Evolutionary conservation across 2,888 invertebrate species (phyloP).

Genomic region (Pollenia labialis): DNA sequence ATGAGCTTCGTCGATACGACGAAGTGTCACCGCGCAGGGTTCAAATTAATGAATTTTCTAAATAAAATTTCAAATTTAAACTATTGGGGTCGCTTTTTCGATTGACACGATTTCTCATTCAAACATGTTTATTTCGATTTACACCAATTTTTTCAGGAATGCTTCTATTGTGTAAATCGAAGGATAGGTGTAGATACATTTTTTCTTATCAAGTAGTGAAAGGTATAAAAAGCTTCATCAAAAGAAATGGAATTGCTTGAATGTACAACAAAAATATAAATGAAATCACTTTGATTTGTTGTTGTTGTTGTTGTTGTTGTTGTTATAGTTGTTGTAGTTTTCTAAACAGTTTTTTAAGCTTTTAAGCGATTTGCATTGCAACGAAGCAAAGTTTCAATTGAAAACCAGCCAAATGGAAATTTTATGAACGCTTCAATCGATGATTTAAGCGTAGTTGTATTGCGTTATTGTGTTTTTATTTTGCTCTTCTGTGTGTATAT

Average conservation of each 20-base stretch:
- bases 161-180: background rate
- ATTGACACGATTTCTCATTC: too few species aligned
- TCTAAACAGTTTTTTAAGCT: constrained; percentile 73
- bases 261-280: constrained; percentile 44
- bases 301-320: too few species aligned
- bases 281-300: constrained; percentile 66
- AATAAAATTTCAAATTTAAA: too few species aligned
- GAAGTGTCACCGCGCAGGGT: too few species aligned
- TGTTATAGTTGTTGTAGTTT: constrained; percentile 60
- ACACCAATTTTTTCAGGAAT: too few species aligned
- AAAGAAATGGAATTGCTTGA: constrained; percentile 57
- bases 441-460: constrained; percentile 74
- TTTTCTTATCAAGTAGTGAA: constrained; percentile 3
- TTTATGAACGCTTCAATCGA: constrained; percentile 76
- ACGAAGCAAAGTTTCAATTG: constrained; percentile 75
- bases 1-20: too few species aligned
- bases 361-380: constrained; percentile 76
- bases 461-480: constrained; percentile 37
- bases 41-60: too few species aligned
- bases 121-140: too few species aligned
- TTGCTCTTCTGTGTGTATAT: constrained; percentile 26
- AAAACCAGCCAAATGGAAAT: constrained; percentile 76
- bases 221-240: constrained; percentile 28
- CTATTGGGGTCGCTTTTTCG: too few species aligned
- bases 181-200: background rate